A percentile compares a stretch with the other conserved stretches of the same genome.
These are phyloP conservation scores for Dryomyza anilis DNA, from an alignment of 2,888 invertebrate genomes.

Conservation along the genomic window DNA sequence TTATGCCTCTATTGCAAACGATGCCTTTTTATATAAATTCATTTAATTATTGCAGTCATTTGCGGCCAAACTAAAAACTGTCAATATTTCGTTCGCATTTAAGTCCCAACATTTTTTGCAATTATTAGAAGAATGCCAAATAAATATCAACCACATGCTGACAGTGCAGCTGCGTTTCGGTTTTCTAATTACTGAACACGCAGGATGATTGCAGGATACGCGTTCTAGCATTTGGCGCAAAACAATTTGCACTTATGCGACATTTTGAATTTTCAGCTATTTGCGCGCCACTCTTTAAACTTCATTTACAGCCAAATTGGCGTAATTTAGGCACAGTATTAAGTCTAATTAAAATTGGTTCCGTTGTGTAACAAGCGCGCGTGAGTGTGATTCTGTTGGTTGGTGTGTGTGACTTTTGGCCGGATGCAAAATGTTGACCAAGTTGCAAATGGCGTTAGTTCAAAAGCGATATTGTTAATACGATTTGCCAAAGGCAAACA, in stretches of 20 bases:
- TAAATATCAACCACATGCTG: too few species aligned
- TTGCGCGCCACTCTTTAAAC: constrained; percentile 1
- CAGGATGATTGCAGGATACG: background rate
- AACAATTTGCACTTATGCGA: background rate
- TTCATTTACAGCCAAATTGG: background rate
- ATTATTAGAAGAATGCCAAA: too few species aligned
- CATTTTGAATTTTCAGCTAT: background rate
- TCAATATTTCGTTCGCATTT: too few species aligned
- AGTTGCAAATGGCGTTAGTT: constrained; percentile 1
- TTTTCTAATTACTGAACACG: background rate
- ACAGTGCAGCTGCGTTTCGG: background rate
- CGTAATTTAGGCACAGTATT: constrained; percentile 9
- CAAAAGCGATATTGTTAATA: background rate
- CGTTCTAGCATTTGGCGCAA: background rate
- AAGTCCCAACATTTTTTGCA: too few species aligned
- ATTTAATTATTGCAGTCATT: too few species aligned
- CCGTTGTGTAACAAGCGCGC: background rate
- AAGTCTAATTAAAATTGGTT: constrained; percentile 13
- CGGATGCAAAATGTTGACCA: background rate
- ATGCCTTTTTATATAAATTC: too few species aligned
- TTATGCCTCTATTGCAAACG: too few species aligned
- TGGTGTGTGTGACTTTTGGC: background rate
- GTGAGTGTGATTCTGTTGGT: too few species aligned
- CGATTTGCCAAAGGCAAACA: constrained; percentile 8
- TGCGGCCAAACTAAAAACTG: too few species aligned